A percentile compares a stretch with the other conserved stretches of the same genome.
Conservation (phyloP, 2,113 vertebrate species). For the Engraulis encrasicolus region DNA sequence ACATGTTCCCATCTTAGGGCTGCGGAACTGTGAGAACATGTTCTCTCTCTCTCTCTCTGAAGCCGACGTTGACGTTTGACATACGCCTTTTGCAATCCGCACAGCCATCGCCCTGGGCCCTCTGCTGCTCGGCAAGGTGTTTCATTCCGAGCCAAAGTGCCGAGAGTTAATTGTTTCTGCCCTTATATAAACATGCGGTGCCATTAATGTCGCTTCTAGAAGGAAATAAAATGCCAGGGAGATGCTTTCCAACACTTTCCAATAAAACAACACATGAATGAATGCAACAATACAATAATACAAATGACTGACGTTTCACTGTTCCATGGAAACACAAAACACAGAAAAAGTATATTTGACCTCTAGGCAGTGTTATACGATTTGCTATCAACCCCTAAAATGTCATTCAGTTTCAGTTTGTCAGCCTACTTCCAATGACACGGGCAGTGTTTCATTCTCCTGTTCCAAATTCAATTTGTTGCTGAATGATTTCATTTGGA, state of each 20-base stretch:
- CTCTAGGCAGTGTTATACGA: neutral
- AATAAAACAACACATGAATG: too few relatives aligned
- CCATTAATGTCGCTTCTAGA: constrained; percentile 24
- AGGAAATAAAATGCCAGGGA: constrained; percentile 21
- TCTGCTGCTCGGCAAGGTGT: constrained; percentile 29
- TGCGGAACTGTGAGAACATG: constrained; percentile 33
- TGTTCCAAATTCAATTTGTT: too few relatives aligned
- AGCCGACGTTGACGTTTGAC: constrained; percentile 35
- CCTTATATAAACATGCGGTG: constrained; percentile 43
- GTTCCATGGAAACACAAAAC: neutral
- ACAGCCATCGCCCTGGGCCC: constrained; percentile 32
- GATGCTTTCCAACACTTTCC: constrained; percentile 19
- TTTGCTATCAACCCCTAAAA: neutral
- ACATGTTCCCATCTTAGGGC: constrained; percentile 4
- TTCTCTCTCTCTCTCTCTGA: constrained; percentile 19
- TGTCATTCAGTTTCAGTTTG: neutral
- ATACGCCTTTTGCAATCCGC: constrained; percentile 46
- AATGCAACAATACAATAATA: neutral
- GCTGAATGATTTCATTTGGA: too few relatives aligned
- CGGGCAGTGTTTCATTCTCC: too few relatives aligned
- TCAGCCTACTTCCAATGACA: too few relatives aligned
- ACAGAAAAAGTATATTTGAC: neutral
- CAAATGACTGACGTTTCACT: neutral
- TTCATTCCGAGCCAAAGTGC: constrained; percentile 44
- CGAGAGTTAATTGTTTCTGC: constrained; percentile 48